These are phyloP conservation scores for Neostethus bicornis DNA, from an alignment of 2,797 vertebrate genomes.

Conservation along the genomic window DNA sequence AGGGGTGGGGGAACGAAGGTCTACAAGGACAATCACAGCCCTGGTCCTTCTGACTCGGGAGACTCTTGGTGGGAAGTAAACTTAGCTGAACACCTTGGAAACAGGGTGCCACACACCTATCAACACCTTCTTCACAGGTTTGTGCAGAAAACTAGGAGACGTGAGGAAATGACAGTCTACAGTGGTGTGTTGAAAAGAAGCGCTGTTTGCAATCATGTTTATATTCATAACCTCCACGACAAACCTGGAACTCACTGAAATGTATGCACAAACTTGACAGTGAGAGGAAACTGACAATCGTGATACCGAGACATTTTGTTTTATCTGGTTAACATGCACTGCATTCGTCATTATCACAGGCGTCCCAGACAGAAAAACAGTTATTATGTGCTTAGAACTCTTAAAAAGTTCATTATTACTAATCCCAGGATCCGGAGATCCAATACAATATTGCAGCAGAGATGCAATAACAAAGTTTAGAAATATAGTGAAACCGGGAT, in stretches of 20 bases:
- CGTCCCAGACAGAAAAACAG: not conserved
- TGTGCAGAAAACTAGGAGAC: constrained; percentile 56
- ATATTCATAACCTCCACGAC: constrained; percentile 69
- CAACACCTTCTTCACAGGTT: constrained; percentile 78
- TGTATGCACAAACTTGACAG: constrained; percentile 58
- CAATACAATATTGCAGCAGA: not conserved
- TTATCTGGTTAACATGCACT: constrained; percentile 16
- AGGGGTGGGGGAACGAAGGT: constrained; percentile 20
- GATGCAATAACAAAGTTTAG: not conserved
- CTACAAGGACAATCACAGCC: constrained; percentile 37
- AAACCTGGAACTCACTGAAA: constrained; percentile 61
- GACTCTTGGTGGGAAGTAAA: constrained; percentile 74
- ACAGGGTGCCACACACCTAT: constrained; percentile 65
- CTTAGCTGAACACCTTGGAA: constrained; percentile 61
- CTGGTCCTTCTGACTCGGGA: constrained; percentile 35
- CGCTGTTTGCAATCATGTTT: constrained; percentile 67
- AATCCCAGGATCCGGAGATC: not conserved
- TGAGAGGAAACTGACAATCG: constrained; percentile 45
- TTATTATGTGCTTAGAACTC: not conserved
- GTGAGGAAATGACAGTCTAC: constrained; percentile 60
- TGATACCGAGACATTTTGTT: constrained; percentile 40
- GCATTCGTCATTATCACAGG: constrained; percentile 21
- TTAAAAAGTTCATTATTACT: not conserved
- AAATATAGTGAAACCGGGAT: not conserved
- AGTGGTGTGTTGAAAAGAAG: constrained; percentile 26